Evolutionary conservation across 2,113 vertebrate species (phyloP), one percentile per base, ranked within the genome.

Genomic region (Scatophagus argus): DNA sequence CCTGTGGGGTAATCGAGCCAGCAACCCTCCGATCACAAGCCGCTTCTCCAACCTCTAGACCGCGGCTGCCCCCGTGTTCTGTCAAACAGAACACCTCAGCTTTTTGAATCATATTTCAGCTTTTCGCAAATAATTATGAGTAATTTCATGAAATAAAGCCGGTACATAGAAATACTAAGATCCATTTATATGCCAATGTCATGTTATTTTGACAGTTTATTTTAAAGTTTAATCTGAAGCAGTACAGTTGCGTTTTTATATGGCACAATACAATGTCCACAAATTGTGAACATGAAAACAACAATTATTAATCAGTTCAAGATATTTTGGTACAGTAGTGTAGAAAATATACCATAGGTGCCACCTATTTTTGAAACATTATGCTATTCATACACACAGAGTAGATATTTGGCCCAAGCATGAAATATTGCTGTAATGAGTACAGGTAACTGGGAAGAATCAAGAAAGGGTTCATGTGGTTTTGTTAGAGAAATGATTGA

Each of bases 401-500:
- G 21, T 11, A 23, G 5, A 39, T 10, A 39, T 51, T 59, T 31
- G 11, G 11, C 47, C 14, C 13, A 19, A 34, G 1, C 8, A 16
- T 49, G 4, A 44, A 34, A 38, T 27, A 46, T 72, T 10, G 9
- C n/a, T 17, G 10, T 34, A 14, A 71, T 25, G 36, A 17, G 23
- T 34, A 43, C 3, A 34, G 38, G 34, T 13, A 54, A n/a, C 16
- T 47, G 8, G 11, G 4, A 46, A 49, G 14, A 51, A 55, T 46
- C n/a, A 34, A 66, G 9, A 12, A 58, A 47, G 52, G 2, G 14
- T 44, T 88, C 27, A 83, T 32, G 62, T 34, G 17, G 44, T 82
- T 79, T 88, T 68, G 59, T 65, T 77, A 38, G 91, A 85, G 81
- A 96, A 96, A 51, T 95, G 44, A 2, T 91, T 80, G 78, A 94